Base-by-base conservation (phyloP, 2,113 vertebrate species). In the Megaleporinus macrocephalus region DNA sequence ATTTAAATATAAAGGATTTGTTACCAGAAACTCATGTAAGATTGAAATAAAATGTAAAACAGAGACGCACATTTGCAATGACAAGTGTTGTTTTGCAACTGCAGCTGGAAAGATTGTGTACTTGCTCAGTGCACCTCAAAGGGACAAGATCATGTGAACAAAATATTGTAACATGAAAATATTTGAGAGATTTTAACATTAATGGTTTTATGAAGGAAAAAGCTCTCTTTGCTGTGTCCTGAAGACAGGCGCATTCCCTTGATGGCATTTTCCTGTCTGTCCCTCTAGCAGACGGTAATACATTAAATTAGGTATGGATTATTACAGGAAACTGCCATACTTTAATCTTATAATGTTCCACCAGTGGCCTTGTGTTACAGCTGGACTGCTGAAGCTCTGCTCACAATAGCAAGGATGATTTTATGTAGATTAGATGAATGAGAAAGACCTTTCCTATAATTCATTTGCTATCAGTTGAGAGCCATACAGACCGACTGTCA, bases 311-410 rank as follows among this genome's bases (percentile, higher is more conserved):
- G 65, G 66, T 59, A 79, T 7, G 51, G 77, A 70, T 57, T 59
- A 71, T 59, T 70, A 70, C 66, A 57, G 77, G 77, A 79, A 79
- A 79, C 53, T 36, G 33, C 7, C 77, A 59, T 79, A 59, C 49
- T 61, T 79, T 71, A 70, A 79, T 79, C 77, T 79, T 79, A 30
- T 71, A 79, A 79, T 79, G 36, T 57, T 49, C 66, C 30, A 70
- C 30, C n/a, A 79, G 51, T 61, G 53, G n/a, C 11, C n/a, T 47
- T 49, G 44, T 70, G 66, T 69, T 22, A 49, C 26, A 16, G 4
- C 22, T 57, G 24, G 14, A 15, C 76, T 79, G 65, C 53, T 53
- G 22, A 44, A 41, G 22, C 33, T 9, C 66, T 24, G 33, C 1
- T 30, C 66, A 22, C 65, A 68, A 33, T 68, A 36, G 9, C 66